Evolutionary conservation across 2,888 invertebrate genomes (phyloP), one percentile per base, ranked within the genome.

Genomic region (Sarcophaga carnaria): DNA sequence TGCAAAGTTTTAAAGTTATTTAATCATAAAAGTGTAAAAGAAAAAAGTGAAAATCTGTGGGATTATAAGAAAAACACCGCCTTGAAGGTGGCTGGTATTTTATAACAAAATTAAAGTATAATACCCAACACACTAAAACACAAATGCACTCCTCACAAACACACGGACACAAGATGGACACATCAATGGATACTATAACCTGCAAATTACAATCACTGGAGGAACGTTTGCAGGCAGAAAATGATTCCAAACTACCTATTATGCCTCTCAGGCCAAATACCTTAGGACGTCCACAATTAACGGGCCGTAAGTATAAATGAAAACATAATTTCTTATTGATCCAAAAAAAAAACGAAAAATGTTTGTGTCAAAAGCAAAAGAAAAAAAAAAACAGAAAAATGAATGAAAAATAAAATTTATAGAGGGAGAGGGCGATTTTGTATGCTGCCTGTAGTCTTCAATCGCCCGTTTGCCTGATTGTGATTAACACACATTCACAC

Each of bases 151-250:
- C 12, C 54, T 25, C 12, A 63, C 20, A 59, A 17, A 67, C 8
- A 37, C 37, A 67, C 54, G 45, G 14, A 54, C 27, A 49, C 59
- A 74, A 72, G 3, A 78, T 79, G 83, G 80, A 80, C 20, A 74
- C 77, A 66, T 86, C 86, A 12, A 87, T 87, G 81, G 87, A 87
- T 60, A 81, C 80, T 22, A 87, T 87, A 79, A 87, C 78, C 78
- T 84, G 81, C 62, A 97, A 96, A 95, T 95, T 98, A 92, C 95
- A 96, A 94, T 96, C 96, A 92, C 95, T 98, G 94, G 96, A 98
- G 94, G 96, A 96, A 93, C 95, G 96, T 91, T 94, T 98, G 90
- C 95, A 96, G 87, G 92, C 91, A 37, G 94, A 94, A 91, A 94
- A 93, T 90, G 92, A 92, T 90, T 93, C 92, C 90, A 90, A 90